Evolutionary conservation across 1,140 invertebrate genomes (phyloP).

Genomic region (Drosophila funebris): DNA sequence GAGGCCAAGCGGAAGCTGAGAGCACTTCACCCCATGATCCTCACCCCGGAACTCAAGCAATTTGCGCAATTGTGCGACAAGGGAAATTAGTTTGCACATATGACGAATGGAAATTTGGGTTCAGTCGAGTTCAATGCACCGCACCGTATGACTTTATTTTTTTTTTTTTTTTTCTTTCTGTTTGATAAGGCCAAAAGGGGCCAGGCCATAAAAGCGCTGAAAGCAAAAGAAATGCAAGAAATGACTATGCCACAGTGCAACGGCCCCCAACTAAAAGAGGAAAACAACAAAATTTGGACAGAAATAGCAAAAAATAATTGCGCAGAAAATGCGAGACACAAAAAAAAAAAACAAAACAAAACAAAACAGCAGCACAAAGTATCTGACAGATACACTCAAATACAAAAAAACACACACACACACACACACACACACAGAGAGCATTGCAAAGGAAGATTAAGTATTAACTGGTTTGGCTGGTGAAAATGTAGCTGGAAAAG

Average conservation of each 20-base stretch:
- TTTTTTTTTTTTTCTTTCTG: neutral
- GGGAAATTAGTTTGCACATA: slow-evolving; percentile 36
- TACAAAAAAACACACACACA: neutral
- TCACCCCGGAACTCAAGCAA: neutral
- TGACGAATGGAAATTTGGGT: slow-evolving; percentile 34
- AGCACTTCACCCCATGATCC: neutral
- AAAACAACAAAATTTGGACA: slow-evolving; percentile 40
- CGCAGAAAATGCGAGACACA: slow-evolving; percentile 48
- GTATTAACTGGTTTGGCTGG: slow-evolving; percentile 40
- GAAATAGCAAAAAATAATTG: slow-evolving; percentile 41
- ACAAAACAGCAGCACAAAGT: slow-evolving; percentile 22
- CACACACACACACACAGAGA: neutral
- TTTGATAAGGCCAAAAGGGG: slow-evolving; percentile 43
- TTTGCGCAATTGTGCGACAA: slow-evolving; percentile 18
- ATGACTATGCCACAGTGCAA: slow-evolving; percentile 31
- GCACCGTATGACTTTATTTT: slow-evolving; percentile 14
- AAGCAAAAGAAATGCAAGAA: slow-evolving; percentile 23
- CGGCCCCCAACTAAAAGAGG: slow-evolving; percentile 35
- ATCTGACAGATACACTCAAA: slow-evolving; percentile 30
- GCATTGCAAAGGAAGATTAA: neutral
- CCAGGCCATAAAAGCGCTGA: slow-evolving; percentile 4
- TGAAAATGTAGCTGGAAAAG: slow-evolving; percentile 47
- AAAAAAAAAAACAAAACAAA: slow-evolving; percentile 30
- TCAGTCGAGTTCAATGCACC: slow-evolving; percentile 38
- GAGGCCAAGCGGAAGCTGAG: slow-evolving; percentile 34